Conservation (phyloP, 2,888 invertebrate genomes). For the Conops quadrifasciatus region DNA sequence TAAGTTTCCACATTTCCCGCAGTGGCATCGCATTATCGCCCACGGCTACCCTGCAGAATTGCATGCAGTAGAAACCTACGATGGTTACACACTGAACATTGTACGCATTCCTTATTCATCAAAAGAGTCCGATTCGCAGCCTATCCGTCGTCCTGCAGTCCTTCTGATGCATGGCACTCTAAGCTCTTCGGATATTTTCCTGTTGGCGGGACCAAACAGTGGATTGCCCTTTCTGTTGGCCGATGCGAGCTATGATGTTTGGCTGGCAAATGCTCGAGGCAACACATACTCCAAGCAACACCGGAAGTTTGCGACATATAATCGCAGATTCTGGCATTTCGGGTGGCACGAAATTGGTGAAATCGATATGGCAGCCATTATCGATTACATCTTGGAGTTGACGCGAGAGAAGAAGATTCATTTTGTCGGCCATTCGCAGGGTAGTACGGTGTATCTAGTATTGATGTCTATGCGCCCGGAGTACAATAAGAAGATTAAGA, state of each 20-base stretch:
- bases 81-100: conserved; percentile 57
- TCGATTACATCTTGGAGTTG: conserved; percentile 44
- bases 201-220: conserved; percentile 44
- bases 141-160: conserved; percentile 44
- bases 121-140: conserved; percentile 48
- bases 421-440: conserved; percentile 51
- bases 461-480: conserved; percentile 44
- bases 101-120: conserved; percentile 59
- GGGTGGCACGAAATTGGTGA: conserved; percentile 89
- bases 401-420: conserved; percentile 42
- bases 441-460: conserved; percentile 45
- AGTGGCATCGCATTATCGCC: conserved; percentile 58
- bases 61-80: conserved; percentile 65
- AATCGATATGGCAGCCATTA: conserved; percentile 65
- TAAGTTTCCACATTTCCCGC: too few relatives aligned
- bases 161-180: conserved; percentile 66
- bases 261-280: conserved; percentile 50
- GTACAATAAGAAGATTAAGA: conserved; percentile 47
- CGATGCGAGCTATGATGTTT: conserved; percentile 51
- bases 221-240: conserved; percentile 45
- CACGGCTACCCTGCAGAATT: conserved; percentile 73
- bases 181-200: conserved; percentile 46
- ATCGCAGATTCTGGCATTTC: conserved; percentile 45
- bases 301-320: conserved; percentile 52
- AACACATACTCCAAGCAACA: conserved; percentile 45